Base-by-base conservation (phyloP, 2,888 invertebrate species). In the Mythimna albipuncta region DNA sequence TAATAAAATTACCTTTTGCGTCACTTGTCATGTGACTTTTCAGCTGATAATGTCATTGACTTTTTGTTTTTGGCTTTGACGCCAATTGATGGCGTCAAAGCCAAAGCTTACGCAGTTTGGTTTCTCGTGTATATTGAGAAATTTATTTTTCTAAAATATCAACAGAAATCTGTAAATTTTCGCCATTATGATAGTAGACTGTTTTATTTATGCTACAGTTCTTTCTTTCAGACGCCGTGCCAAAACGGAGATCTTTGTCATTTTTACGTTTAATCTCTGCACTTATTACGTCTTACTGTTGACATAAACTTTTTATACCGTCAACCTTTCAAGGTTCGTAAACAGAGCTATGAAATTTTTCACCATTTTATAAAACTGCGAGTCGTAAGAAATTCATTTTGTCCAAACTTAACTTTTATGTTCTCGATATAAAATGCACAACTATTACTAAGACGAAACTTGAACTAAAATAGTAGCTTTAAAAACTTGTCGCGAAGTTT, bases 401-500 rank as follows among this genome's bases (percentile, higher is more conserved):
- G 55, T 69, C 16, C 50, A 72, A 78, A 79, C 71, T 47, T 71
- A 64, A 70, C 59, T 75, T 81, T 81, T 75, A 83, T 68, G 58
- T 65, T 69, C 26, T 70, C 62, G 55, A 72, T 83, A 75, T 79
- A 72, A 82, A 82, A 82, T 84, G 81, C 64, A n/a, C 26, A n/a
- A 52, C 57, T 44, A 32, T 57, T 52, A 81, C 78, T 80, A 70
- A 77, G 70, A 71, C 76, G 79, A 75, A 77, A 77, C 80, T 84
- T 87, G 70, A 73, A 78, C 72, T 78, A 85, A 85, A 83, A 79
- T 81, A 78, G 73, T 77, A 67, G 70, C 61, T 75, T 58, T 66
- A 75, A 79, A 81, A 76, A 67, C 65, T 75, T 73, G 74, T 77
- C 67, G 75, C 59, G 41, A 82, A 88, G 68, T 85, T 86, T 78